phyloP scores from a whole-genome alignment of 2,113 vertebrate genomes.

The human (Homo sapiens) region DNA sequence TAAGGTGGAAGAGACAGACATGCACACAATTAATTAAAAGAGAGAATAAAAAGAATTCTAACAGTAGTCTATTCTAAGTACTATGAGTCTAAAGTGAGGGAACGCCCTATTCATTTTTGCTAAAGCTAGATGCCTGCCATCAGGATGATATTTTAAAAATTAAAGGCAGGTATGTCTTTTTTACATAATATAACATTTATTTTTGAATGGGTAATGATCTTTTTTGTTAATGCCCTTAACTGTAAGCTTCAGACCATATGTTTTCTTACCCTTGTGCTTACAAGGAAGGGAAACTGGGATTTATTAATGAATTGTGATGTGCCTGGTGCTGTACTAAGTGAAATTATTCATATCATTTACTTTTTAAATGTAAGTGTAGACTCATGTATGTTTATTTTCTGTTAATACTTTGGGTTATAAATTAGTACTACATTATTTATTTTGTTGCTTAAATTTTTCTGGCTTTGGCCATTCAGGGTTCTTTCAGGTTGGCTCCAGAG shows the following conservation, averaged over 20 bases:
- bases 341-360: background rate
- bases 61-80: background rate
- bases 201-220: background rate
- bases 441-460: no score
- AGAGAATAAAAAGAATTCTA: background rate
- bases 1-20: background rate
- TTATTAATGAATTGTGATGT: background rate
- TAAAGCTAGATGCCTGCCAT: background rate
- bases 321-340: background rate
- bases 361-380: background rate
- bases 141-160: conserved; percentile 15
- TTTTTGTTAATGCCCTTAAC: background rate
- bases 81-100: background rate
- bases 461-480: no score
- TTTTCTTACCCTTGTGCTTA: background rate
- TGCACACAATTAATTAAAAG: background rate
- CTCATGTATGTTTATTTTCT: no score
- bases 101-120: background rate
- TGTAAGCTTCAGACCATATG: background rate
- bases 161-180: background rate
- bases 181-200: background rate
- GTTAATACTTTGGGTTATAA: no score
- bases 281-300: background rate
- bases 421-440: no score
- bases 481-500: no score